These are phyloP conservation scores for Drosophila paracracens DNA, from an alignment of 2,888 invertebrate genomes.

Conservation along the genomic window DNA sequence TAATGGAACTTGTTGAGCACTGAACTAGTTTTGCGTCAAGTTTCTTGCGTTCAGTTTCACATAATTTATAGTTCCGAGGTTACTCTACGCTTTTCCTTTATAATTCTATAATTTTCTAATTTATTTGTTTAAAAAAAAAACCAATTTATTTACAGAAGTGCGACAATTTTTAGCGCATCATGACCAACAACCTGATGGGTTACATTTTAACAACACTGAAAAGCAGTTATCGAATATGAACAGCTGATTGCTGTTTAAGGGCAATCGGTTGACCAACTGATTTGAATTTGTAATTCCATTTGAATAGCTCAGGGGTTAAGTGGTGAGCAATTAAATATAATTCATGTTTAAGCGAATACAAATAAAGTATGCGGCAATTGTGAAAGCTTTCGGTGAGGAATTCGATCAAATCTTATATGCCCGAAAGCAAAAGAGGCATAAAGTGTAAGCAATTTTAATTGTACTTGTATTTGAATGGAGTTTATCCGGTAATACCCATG, in stretches of 20 bases:
- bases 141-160: background rate
- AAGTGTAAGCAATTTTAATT: background rate
- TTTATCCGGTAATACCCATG: background rate
- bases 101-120: background rate
- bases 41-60: constrained; percentile 2
- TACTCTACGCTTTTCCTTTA: background rate
- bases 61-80: constrained; percentile 1
- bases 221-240: background rate
- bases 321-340: background rate
- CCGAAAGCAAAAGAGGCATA: background rate
- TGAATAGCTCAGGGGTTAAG: background rate
- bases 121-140: background rate
- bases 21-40: constrained; percentile 16
- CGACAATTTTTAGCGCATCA: background rate
- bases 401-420: background rate
- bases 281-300: background rate
- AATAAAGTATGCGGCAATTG: background rate
- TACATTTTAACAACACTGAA: constrained; percentile 2
- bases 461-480: background rate
- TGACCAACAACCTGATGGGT: background rate
- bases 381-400: background rate
- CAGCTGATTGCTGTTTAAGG: background rate
- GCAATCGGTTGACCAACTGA: background rate
- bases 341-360: background rate
- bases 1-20: constrained; percentile 3